Evolutionary conservation across 2,888 invertebrate genomes (phyloP), one percentile per base, ranked within the genome.

Genomic region (Tineola bisselliella): DNA sequence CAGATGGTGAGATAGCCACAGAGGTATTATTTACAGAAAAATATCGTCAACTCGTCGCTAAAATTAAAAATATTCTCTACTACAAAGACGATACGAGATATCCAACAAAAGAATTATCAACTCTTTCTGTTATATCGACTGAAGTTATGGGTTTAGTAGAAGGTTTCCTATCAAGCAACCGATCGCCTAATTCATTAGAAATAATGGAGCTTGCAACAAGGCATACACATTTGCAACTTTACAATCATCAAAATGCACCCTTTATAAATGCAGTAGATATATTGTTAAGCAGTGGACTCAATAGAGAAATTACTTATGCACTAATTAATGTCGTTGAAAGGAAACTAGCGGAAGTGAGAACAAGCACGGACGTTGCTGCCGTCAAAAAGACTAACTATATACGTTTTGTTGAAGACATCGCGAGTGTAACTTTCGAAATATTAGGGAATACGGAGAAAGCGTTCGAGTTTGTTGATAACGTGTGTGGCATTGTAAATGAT

Each of bases 21-120:
- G 92, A 93, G 76, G 88, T 93, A n/a, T 87, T 88, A 62, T 93
- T 92, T 72, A 90, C 91, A 18, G 90, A 92, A 73, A 90, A 91
- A 64, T 82, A 93, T 58, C 87, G 87, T 19, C 81, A 84, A 68
- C 70, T 87, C 59, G 81, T 87, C n/a, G 77, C 82, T 0, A 87
- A 87, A 69, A 84, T 88, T 59, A 87, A 87, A 68, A 87, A 87
- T 62, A 84, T 84, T 10, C 79, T 84, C 63, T 80, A 84, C 63
- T 87, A 84, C 65, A 73, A 79, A 69, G 83, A 80, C 62, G 81
- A 81, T 64, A 77, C 81, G 17, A 77, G 81, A 8, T 84, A 86
- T 65, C 73, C 80, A 0, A 87, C 89, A 44, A 88, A 88, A 70
- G 87, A 88, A 66, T 76, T 89, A 0, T 90, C 90, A 0, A 88